These are phyloP conservation scores for Ceratoteleas bidentatus DNA, from an alignment of 1,140 invertebrate genomes.

Conservation along the genomic window DNA sequence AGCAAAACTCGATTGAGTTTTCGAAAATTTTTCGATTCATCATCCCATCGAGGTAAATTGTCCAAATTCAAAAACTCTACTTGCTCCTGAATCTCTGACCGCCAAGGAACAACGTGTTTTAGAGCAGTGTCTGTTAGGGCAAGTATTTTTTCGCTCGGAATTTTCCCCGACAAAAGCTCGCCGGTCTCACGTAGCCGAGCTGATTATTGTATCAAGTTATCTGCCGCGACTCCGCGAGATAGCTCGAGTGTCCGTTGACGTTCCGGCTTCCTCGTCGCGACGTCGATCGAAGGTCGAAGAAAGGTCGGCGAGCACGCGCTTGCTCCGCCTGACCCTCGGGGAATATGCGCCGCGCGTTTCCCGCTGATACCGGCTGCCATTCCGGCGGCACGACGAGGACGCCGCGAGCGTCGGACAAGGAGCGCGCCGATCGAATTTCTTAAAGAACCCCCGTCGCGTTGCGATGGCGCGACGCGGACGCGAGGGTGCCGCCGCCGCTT, in stretches of 20 bases:
- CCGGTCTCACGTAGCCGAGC: constrained; percentile 44
- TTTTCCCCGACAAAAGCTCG: too few relatives aligned
- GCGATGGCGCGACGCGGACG: constrained; percentile 33
- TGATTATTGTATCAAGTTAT: constrained; percentile 65
- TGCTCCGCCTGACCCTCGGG: constrained; percentile 44
- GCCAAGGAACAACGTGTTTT: too few relatives aligned
- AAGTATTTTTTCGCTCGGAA: too few relatives aligned
- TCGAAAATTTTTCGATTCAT: too few relatives aligned
- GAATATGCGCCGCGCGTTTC: constrained; percentile 42
- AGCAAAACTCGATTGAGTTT: too few relatives aligned
- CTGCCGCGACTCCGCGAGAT: constrained; percentile 46
- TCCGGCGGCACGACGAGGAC: constrained; percentile 6
- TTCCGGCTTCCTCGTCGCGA: constrained; percentile 69
- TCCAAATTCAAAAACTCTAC: too few relatives aligned
- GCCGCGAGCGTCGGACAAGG: neutral
- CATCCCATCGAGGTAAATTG: too few relatives aligned
- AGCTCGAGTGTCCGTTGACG: constrained; percentile 42
- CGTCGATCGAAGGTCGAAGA: constrained; percentile 75
- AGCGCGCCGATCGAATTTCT: constrained; percentile 46
- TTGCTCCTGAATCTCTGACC: too few relatives aligned
- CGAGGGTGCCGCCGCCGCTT: constrained; percentile 32
- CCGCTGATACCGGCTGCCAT: constrained; percentile 63
- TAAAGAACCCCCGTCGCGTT: constrained; percentile 38
- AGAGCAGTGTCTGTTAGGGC: too few relatives aligned
- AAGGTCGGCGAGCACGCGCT: constrained; percentile 68